phyloP scores from a whole-genome alignment of 2,113 vertebrate genomes.

The Sinocyclocheilus grahami region DNA sequence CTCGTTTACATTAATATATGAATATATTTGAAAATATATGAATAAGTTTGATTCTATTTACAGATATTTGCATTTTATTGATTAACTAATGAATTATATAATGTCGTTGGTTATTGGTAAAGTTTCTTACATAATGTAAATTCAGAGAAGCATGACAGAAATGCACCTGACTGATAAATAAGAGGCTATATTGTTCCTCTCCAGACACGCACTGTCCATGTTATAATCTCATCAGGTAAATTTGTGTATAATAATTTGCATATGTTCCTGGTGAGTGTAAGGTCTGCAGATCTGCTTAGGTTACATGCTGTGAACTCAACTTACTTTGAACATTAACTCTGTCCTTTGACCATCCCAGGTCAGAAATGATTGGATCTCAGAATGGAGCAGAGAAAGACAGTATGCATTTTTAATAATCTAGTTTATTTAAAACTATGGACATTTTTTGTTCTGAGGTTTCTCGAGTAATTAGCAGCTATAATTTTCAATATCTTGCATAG shows the following conservation, averaged over 20 bases:
- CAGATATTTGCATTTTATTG: neutral
- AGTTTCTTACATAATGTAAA: neutral
- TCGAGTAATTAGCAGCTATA: neutral
- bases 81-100: neutral
- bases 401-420: neutral
- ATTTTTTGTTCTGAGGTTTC: neutral
- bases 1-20: neutral
- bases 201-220: neutral
- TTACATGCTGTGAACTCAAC: neutral
- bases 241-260: slow-evolving; percentile 23
- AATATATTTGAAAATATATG: no score
- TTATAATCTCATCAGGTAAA: neutral
- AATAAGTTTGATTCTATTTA: neutral
- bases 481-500: neutral
- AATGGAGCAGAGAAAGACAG: neutral
- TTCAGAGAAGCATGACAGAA: neutral
- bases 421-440: neutral
- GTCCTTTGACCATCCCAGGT: neutral
- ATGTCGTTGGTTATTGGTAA: neutral
- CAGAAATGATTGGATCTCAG: neutral
- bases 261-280: slow-evolving; percentile 24
- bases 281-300: neutral
- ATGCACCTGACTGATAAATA: neutral
- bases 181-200: neutral
- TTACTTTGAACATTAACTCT: neutral